Base-by-base conservation (phyloP, 2,797 vertebrate species). In the Aeoliscus strigatus region DNA sequence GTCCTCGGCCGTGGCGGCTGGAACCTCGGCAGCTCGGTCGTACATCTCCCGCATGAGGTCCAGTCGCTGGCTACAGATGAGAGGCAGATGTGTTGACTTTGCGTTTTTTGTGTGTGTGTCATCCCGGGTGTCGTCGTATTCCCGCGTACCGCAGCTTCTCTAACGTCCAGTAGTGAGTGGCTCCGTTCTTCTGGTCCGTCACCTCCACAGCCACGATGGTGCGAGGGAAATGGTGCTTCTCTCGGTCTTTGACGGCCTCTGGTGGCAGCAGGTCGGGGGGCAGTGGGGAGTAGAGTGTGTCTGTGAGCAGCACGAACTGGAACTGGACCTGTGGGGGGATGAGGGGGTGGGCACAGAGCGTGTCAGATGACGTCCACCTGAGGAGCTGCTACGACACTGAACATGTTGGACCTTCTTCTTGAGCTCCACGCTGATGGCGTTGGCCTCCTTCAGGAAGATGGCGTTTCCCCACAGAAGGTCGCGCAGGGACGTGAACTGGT, bases 401-500 rank as follows among this genome's bases (percentile, higher is more conserved):
- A n/a, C n/a, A n/a, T n/a, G n/a, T n/a, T n/a, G n/a, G n/a, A 93
- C 96, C 91, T 97, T 98, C 80, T 98, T 99, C 81, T 98, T 98
- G 15, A 99, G 87, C 66, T 99, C 95, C 36, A 98, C 95, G 0
- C 96, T 97, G 75, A 99, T 99, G 30, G 96, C 96, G 0, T 99
- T 99, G 73, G 96, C 96, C 73, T 99, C 95, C 73, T 98, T 97
- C 48, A 99, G 89, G 71, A 97, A 98, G 78, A 97, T 93, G 43
- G 96, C 96, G 0, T 97, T 98, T 55, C 96, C 96, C 96, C 96
- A 99, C 3, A 99, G 89, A 55, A 90, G 84, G 86, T 99, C 96
- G 0, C 96, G 87, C 39, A 99, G 90, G 0, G 96, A 99, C 0
- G 96, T 98, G 84, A 99, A 99, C 75, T 97, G 95, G 78, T 98